Evolutionary conservation across 2,797 vertebrate genomes (phyloP).

Genomic region (Microchirus variegatus): DNA sequence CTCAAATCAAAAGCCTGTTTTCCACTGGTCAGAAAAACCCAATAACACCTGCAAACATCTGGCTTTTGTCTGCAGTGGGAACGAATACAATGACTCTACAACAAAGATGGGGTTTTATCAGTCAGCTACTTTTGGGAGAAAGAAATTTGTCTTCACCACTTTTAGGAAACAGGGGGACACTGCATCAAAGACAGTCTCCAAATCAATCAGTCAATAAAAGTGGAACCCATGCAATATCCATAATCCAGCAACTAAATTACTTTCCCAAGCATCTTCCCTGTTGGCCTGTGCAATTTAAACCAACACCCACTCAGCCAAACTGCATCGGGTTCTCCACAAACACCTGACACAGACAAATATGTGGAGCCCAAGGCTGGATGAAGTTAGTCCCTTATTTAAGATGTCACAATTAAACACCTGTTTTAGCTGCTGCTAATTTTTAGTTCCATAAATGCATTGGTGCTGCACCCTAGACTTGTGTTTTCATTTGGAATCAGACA

Average conservation of each 20-base stretch:
- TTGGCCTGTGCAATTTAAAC: conserved; percentile 50
- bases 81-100: too few relatives aligned
- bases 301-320: conserved; percentile 50
- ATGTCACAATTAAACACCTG: neutral
- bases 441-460: too few relatives aligned
- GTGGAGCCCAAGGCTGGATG: conserved; percentile 28
- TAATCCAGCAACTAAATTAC: conserved; percentile 52
- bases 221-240: conserved; percentile 38
- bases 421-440: too few relatives aligned
- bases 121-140: too few relatives aligned
- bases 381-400: conserved; percentile 13
- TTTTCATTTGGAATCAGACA: too few relatives aligned
- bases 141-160: too few relatives aligned
- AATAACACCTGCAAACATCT: too few relatives aligned
- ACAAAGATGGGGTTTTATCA: too few relatives aligned
- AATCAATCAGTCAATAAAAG: conserved; percentile 40
- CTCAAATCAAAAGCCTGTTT: neutral
- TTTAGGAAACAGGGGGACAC: too few relatives aligned
- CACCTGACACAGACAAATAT: conserved; percentile 45
- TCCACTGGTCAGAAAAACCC: too few relatives aligned
- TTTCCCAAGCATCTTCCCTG: conserved; percentile 49
- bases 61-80: too few relatives aligned
- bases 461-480: too few relatives aligned
- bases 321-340: conserved; percentile 51
- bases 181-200: conserved; percentile 5